Base-by-base conservation (phyloP, 2,797 vertebrate genomes). In the Intellagama lesueurii region DNA sequence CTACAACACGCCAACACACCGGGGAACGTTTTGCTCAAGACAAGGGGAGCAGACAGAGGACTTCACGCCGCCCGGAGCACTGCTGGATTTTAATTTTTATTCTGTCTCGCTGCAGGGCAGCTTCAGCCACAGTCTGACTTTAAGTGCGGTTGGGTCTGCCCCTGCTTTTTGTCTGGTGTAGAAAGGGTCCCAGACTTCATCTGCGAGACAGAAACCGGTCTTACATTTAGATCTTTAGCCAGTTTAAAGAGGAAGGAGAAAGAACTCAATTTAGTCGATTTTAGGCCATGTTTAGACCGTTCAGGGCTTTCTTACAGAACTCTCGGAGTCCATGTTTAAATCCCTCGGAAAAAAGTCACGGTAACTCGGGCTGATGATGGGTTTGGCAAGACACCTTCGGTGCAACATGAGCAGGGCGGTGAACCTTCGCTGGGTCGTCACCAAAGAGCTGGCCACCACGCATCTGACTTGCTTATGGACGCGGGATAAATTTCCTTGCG, bases 361-460 rank as follows among this genome's bases (percentile, higher is more conserved):
- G 49, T 94, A 94, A 52, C 92, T 95, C 88, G 97, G 97, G 9
- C 92, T 93, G 56, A 98, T 91, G 88, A 98, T 90, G 60, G 96
- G 92, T 88, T 88, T 96, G 77, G 89, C 87, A 90, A 98, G 95
- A 4, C 95, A 95, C 92, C 95, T 97, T 83, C 94, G 97, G 90
- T 77, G 94, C 90, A 98, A 81, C 4, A 96, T 88, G 28, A 97
- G 96, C 0, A 98, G 93, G 3, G 96, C 98, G 93, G 94, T 96
- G 93, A 98, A 97, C 3, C 93, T 95, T 60, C 98, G 96, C 24
- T 95, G 95, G 0, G 97, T 96, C n/a, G 96, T 98, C 78, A 98
- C 93, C 91, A 98, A 89, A 72, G 98, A 98, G 86, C 97, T 97
- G 85, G 98, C 91, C 44, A 98, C 95, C 79, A 97, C 75, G 69